These are phyloP conservation scores for Melanotaenia duboulayi DNA, from an alignment of 2,113 vertebrate genomes.

Conservation along the genomic window DNA sequence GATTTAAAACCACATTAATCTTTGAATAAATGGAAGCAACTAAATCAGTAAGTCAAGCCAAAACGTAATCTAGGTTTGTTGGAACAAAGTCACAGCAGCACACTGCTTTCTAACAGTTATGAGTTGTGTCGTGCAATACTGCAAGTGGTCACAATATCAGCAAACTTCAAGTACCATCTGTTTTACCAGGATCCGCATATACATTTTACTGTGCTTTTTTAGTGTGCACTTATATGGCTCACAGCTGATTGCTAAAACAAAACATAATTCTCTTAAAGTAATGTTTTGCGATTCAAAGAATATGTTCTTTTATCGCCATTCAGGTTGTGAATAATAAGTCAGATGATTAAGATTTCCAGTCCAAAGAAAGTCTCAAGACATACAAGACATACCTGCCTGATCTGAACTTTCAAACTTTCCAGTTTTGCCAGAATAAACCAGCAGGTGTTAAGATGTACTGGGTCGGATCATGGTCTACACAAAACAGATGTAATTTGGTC, in stretches of 20 bases:
- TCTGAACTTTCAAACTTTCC: no score
- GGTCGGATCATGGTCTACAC: no score
- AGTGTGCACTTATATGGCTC: background rate
- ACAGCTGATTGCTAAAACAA: background rate
- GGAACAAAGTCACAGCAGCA: background rate
- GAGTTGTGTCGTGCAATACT: background rate
- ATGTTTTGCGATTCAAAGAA: background rate
- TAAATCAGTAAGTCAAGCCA: background rate
- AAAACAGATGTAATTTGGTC: no score
- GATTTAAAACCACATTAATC: background rate
- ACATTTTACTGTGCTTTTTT: slow-evolving; percentile 4
- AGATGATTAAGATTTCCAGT: no score
- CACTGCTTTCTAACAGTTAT: background rate
- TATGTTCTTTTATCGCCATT: no score
- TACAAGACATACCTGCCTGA: no score
- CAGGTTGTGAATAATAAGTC: no score
- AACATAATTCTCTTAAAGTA: slow-evolving; percentile 1
- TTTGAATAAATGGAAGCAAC: background rate
- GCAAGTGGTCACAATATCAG: background rate
- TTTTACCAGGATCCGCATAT: slow-evolving; percentile 15
- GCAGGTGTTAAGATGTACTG: background rate
- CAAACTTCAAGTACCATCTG: slow-evolving; percentile 16
- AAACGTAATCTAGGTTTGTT: background rate
- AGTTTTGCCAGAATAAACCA: no score
- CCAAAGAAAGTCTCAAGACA: background rate